Conservation (phyloP, 2,888 invertebrate genomes). For the Apantesis nais region DNA sequence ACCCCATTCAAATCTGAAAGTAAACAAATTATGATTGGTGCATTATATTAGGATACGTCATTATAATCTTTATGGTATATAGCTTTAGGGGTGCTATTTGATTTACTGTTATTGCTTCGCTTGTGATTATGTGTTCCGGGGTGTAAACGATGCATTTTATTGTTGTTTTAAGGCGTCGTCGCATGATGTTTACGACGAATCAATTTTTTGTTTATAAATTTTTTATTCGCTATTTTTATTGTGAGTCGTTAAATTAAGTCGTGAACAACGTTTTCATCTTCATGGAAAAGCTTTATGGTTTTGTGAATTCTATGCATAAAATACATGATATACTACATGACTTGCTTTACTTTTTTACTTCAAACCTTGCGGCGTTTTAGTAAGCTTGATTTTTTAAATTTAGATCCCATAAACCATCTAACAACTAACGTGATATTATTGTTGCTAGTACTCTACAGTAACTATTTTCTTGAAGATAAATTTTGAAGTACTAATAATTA, state of each 20-base stretch:
- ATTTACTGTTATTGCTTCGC: slow-evolving; percentile 58
- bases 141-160: slow-evolving; percentile 60
- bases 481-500: background rate
- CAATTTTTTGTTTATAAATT: slow-evolving; percentile 31
- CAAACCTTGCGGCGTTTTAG: background rate
- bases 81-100: slow-evolving; percentile 57
- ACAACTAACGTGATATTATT: no score
- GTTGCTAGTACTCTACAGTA: background rate
- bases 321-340: background rate
- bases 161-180: slow-evolving; percentile 54
- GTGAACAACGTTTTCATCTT: slow-evolving; percentile 21
- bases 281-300: background rate
- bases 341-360: background rate
- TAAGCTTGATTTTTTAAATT: no score
- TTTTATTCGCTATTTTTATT: slow-evolving; percentile 7
- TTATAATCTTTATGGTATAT: slow-evolving; percentile 57
- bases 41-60: slow-evolving; percentile 59
- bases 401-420: no score
- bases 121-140: slow-evolving; percentile 53
- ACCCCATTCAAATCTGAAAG: slow-evolving; percentile 62
- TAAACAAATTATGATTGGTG: slow-evolving; percentile 72
- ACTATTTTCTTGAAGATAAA: background rate
- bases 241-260: slow-evolving; percentile 22
- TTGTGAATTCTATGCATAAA: background rate
- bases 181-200: slow-evolving; percentile 41